These are phyloP conservation scores for Orussus abietinus DNA, from an alignment of 1,140 invertebrate species.

Conservation along the genomic window DNA sequence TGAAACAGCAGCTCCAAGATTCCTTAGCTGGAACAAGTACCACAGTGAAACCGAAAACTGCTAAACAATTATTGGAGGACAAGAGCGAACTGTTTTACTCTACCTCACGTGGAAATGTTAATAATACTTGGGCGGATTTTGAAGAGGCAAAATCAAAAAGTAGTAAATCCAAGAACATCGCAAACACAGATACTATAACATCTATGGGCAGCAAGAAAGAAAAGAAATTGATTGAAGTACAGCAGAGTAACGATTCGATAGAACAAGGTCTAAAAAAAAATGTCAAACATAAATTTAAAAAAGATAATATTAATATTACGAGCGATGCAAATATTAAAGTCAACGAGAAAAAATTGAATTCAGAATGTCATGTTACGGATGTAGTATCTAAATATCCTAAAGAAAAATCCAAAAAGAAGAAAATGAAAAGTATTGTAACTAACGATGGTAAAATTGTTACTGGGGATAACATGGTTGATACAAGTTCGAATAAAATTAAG, in stretches of 20 bases:
- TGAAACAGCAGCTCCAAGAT: constrained; percentile 60
- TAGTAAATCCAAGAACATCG: not conserved
- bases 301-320: too few species aligned
- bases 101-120: constrained; percentile 19
- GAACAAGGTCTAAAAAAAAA: constrained; percentile 20
- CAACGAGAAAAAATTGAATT: too few species aligned
- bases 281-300: constrained; percentile 6
- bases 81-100: constrained; percentile 26
- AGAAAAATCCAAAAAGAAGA: too few species aligned
- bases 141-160: constrained; percentile 17
- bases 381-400: too few species aligned
- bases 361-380: too few species aligned
- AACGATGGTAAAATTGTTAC: too few species aligned
- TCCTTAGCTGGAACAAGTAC: constrained; percentile 36
- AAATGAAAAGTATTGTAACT: too few species aligned
- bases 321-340: too few species aligned
- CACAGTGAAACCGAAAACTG: constrained; percentile 38
- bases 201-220: not conserved
- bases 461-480: too few species aligned
- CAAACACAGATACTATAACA: not conserved
- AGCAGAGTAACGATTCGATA: constrained; percentile 24
- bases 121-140: constrained; percentile 42
- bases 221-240: constrained; percentile 13
- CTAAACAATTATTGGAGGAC: constrained; percentile 33
- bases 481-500: constrained; percentile 16